phyloP scores from a whole-genome alignment of 1,140 invertebrate genomes.

The Colletes gigas region DNA sequence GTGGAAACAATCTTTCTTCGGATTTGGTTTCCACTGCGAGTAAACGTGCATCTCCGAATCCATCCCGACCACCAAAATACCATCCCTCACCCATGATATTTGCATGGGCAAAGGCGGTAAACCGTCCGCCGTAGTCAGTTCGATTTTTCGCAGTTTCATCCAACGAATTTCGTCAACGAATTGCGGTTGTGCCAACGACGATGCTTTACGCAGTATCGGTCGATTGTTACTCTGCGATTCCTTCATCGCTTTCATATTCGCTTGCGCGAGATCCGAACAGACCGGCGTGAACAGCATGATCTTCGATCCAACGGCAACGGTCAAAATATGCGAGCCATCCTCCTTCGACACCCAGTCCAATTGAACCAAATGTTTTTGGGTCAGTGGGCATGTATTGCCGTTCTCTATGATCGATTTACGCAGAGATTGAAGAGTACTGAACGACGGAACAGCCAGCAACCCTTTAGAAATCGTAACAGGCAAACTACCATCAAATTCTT shows the following conservation, averaged over 20 bases:
- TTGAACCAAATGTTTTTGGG: slow-evolving; percentile 94
- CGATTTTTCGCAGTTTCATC: slow-evolving; percentile 97
- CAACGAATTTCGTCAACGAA: slow-evolving; percentile 94
- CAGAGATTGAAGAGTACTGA: slow-evolving; percentile 94
- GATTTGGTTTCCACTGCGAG: slow-evolving; percentile 96
- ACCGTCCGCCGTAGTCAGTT: slow-evolving; percentile 96
- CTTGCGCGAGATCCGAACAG: slow-evolving; percentile 94
- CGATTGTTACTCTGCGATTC: slow-evolving; percentile 90
- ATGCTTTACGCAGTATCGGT: slow-evolving; percentile 92
- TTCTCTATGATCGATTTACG: slow-evolving; percentile 94
- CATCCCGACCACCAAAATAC: slow-evolving; percentile 99
- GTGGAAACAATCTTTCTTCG: slow-evolving; percentile 79
- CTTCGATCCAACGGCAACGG: slow-evolving; percentile 97
- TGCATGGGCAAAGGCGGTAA: slow-evolving; percentile 98
- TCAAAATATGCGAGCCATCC: slow-evolving; percentile 98
- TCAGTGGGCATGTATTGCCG: slow-evolving; percentile 93
- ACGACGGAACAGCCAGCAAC: slow-evolving; percentile 93
- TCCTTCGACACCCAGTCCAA: slow-evolving; percentile 99
- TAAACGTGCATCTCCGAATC: slow-evolving; percentile 99
- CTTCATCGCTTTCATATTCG: slow-evolving; percentile 94
- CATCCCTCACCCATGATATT: slow-evolving; percentile 98
- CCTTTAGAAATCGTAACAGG: slow-evolving; percentile 71
- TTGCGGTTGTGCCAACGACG: slow-evolving; percentile 90
- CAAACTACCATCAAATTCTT: too few relatives aligned
- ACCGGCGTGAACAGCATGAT: slow-evolving; percentile 92